These are phyloP conservation scores for Glossosoma conforme DNA, from an alignment of 1,140 invertebrate genomes.

Conservation along the genomic window DNA sequence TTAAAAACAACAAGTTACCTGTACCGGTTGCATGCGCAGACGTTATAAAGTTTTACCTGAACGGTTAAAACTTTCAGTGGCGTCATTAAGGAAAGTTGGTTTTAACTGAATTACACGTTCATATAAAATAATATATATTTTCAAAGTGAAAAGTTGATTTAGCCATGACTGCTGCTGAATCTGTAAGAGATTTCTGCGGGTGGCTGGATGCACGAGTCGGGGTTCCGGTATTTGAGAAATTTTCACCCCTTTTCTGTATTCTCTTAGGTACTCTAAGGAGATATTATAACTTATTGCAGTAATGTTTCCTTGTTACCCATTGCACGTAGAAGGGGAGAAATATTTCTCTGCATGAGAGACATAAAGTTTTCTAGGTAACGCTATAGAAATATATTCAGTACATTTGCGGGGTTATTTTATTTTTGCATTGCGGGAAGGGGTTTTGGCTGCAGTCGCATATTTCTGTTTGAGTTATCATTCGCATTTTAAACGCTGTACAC, in stretches of 20 bases:
- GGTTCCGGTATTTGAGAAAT: neutral
- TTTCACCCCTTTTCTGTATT: slow-evolving; percentile 14
- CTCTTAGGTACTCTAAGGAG: slow-evolving; percentile 18
- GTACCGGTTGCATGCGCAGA: too few species aligned
- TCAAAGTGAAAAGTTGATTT: slow-evolving; percentile 23
- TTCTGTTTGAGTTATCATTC: slow-evolving; percentile 17
- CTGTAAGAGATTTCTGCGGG: slow-evolving; percentile 2
- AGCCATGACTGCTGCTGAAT: slow-evolving; percentile 9
- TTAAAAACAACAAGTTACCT: too few species aligned
- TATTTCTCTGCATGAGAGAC: slow-evolving; percentile 2
- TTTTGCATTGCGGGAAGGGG: slow-evolving; percentile 26
- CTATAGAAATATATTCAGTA: too few species aligned
- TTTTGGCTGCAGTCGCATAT: slow-evolving; percentile 17
- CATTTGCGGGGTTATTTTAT: too few species aligned
- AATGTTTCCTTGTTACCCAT: slow-evolving; percentile 31
- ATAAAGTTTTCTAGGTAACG: too few species aligned
- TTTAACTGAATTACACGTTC: too few species aligned
- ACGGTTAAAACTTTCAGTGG: too few species aligned
- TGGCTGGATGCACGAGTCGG: slow-evolving; percentile 1
- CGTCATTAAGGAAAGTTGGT: too few species aligned
- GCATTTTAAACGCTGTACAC: too few species aligned
- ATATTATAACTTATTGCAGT: slow-evolving; percentile 32
- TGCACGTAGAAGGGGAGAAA: slow-evolving; percentile 17
- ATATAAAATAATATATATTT: slow-evolving; percentile 8
- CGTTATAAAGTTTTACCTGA: too few species aligned